Evolutionary conservation across 1,140 invertebrate genomes (phyloP), one percentile per base, ranked within the genome.

Genomic region (Pararge aegeria): DNA sequence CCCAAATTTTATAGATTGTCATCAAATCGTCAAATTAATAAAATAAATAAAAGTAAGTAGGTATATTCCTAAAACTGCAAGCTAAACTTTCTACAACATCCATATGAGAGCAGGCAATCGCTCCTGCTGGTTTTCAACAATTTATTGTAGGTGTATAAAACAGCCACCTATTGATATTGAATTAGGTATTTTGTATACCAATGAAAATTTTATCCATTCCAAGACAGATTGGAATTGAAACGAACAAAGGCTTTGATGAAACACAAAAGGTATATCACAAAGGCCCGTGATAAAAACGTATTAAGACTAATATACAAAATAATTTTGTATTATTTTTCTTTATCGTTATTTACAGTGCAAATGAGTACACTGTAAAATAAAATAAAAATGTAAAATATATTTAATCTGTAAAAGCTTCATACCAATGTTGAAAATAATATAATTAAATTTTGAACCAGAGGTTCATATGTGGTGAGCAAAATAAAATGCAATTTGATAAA

Each of bases 401-500:
- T 16, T 7, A 30, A 7, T 1, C 4, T 30, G 9, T 10, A 7
- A 5, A 30, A 30, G 3, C 34, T 5, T 5, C n/a, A 12, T 42
- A 42, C 15, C 4, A 42, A 42, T 42, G 38, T 42, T 37, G 34
- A 10, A 37, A 37, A 37, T 12, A 15, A 16, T 46, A 46, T 20
- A 46, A 46, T 46, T 46, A 21, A 42, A 42, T 46, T 42, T 46
- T 46, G 44, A 46, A 9, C 5, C 15, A 21, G 7, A 4, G 13
- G 7, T 30, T 52, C 13, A 37, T 52, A 34, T 52, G 50, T 12
- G 15, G 21, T 13, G 18, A 18, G 30, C 50, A n/a, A 34, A 52
- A 37, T 52, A 52, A 30, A 55, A 46, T 40, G 44, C 48, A 49
- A 51, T 59, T 37, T 30, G 50, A 71, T 72, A 75, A 69, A 73